Percentiles rank a stretch among this genome's conserved stretches.
These are phyloP conservation scores for Tragulus kanchil DNA, from an alignment of 2,113 vertebrate genomes.

Conservation along the genomic window DNA sequence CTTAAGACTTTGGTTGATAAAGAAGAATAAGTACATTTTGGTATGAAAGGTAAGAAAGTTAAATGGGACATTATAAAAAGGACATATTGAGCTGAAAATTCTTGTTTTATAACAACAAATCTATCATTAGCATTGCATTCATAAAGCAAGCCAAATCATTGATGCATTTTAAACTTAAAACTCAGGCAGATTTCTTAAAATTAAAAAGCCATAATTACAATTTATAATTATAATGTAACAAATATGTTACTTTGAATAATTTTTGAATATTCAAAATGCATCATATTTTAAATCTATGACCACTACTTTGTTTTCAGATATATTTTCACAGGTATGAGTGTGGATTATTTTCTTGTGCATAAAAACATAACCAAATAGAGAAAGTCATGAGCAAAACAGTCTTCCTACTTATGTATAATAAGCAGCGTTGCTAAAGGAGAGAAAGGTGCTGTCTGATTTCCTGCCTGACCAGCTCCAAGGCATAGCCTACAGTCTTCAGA, in stretches of 20 bases:
- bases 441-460: background rate
- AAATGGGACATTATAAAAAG: background rate
- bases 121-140: background rate
- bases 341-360: background rate
- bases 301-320: background rate
- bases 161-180: background rate
- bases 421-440: background rate
- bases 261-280: background rate
- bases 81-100: background rate
- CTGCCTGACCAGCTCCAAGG: background rate
- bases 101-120: background rate
- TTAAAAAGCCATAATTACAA: background rate
- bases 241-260: background rate
- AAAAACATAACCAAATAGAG: background rate
- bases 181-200: background rate
- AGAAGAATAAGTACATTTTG: background rate
- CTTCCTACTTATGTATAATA: background rate
- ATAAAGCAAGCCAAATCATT: background rate
- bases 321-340: background rate
- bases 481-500: background rate
- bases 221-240: background rate
- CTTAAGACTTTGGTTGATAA: background rate
- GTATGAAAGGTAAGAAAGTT: background rate
- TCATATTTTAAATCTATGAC: background rate
- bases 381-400: background rate